Conservation (phyloP, 2,113 vertebrate genomes). For the Hystrix cristata region DNA sequence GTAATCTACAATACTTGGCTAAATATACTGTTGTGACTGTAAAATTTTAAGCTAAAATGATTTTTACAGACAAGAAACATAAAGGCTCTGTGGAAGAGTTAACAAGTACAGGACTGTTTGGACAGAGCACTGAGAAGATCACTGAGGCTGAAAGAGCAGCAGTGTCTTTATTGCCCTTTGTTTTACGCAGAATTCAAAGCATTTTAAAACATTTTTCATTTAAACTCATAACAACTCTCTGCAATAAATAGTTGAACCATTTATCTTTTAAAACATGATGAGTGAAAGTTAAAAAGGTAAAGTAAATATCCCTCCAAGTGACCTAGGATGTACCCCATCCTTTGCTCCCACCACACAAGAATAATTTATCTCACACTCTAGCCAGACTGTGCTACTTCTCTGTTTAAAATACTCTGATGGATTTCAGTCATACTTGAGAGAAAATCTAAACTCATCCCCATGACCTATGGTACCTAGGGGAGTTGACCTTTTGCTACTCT, state of each 20-base stretch:
- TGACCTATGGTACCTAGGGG: neutral
- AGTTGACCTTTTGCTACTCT: neutral
- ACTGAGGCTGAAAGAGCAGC: neutral
- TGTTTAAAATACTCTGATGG: constrained; percentile 6
- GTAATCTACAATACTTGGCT: neutral
- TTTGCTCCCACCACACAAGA: neutral
- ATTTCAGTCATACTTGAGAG: neutral
- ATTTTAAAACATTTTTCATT: neutral
- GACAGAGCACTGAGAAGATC: neutral
- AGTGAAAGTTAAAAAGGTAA: neutral
- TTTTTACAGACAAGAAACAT: neutral
- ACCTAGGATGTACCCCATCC: neutral
- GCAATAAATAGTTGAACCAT: neutral
- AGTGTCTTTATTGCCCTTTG: neutral
- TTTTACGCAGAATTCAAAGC: neutral
- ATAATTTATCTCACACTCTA: neutral
- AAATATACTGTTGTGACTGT: neutral
- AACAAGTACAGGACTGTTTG: neutral
- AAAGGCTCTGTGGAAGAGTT: neutral
- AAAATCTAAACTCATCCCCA: neutral
- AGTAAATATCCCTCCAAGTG: neutral
- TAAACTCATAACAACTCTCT: neutral
- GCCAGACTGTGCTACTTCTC: neutral
- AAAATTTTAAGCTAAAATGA: neutral
- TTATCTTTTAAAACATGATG: neutral